Evolutionary conservation across 2,113 vertebrate genomes (phyloP), one percentile per base, ranked within the genome.

Genomic region (Prochilodus magdalenae): DNA sequence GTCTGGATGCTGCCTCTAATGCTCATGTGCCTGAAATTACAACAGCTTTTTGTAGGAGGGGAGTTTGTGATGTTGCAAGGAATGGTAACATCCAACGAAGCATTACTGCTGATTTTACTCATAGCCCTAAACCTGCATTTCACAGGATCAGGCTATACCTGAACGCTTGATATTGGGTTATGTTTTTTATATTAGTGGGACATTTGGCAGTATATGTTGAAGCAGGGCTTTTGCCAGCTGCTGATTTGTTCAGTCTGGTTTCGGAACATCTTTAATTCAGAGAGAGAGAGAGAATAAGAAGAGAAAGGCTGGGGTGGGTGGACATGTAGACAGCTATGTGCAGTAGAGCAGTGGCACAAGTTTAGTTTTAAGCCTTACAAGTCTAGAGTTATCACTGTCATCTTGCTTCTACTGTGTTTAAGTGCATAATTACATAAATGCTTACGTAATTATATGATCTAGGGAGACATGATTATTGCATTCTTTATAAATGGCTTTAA

Each of bases 21-120:
- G 24, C 7, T 7, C 12, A 47, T 60, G 70, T 74, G 36, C n/a
- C 53, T 53, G 27, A 69, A 83, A 67, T 79, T 18, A 18, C 13
- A 74, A 33, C 47, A 5, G 27, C 0, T 33, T 11, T 33, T 33
- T 33, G n/a, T 10, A 30, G 8, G 49, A 26, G 62, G 26, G 30
- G 27, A 12, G 13, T 59, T 79, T 70, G 26, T 26, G 26, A 59
- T 24, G 44, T 4, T 73, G 14, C 22, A 20, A 16, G 36, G 49
- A 77, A 70, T n/a, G 20, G 22, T 22, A 26, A 22, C 49, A 7
- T 79, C 36, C 44, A 44, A 4, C 27, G 8, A 70, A 55, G n/a
- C 26, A 5, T 40, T 57, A 69, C 40, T 24, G 14, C 29, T 44
- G 3, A 75, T 66, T 18, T 29, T 49, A 66, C 22, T 77, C 47